Conservation (phyloP, 2,113 vertebrate genomes). For the Chinchilla lanigera region DNA sequence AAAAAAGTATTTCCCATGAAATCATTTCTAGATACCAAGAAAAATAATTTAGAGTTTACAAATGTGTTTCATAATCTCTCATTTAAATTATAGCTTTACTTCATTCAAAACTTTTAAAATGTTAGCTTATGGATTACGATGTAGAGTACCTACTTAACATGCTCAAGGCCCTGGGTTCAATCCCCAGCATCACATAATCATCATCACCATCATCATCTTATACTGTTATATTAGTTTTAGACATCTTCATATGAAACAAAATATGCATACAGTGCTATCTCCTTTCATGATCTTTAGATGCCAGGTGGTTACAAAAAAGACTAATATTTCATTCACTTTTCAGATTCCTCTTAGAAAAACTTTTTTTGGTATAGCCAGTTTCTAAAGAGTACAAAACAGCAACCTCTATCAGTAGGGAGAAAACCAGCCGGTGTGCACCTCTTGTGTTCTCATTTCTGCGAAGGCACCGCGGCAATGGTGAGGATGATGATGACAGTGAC, state of each 20-base stretch:
- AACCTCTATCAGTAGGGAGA: conserved; percentile 8
- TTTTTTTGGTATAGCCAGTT: not conserved
- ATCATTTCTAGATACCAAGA: not conserved
- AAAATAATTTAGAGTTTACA: conserved; percentile 34
- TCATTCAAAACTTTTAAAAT: conserved; percentile 32
- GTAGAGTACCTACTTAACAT: not conserved
- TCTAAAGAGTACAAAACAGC: not conserved
- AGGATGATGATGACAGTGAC: not conserved
- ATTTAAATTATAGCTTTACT: conserved; percentile 36
- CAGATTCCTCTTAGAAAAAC: not conserved
- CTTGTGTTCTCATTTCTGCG: not conserved
- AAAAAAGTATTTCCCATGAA: not conserved
- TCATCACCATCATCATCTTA: not conserved
- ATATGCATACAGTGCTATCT: not conserved
- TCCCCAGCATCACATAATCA: not conserved
- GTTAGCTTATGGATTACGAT: not conserved
- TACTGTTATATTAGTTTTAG: conserved; percentile 36
- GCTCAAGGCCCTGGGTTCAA: not conserved
- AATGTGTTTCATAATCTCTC: not conserved
- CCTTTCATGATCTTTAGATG: conserved; percentile 28
- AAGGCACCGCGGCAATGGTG: not conserved
- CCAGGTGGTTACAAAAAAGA: not conserved
- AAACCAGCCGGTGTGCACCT: not conserved
- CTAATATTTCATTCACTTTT: conserved; percentile 28
- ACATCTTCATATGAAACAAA: conserved; percentile 21